Base-by-base conservation (phyloP, 2,888 invertebrate genomes). In the Asteroscopus sphinx region DNA sequence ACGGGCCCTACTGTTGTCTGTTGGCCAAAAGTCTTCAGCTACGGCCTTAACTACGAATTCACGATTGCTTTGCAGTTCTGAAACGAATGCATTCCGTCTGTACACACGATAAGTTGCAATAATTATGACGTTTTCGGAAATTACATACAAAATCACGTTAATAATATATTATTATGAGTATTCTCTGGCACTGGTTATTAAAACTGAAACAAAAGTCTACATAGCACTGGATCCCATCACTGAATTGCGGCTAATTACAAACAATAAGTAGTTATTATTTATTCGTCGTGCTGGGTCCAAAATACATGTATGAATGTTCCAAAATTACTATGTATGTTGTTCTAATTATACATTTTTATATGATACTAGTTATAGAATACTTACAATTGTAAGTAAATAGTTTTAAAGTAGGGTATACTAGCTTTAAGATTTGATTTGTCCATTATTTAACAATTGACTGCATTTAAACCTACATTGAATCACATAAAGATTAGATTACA, bases 321-420 rank as follows among this genome's bases (percentile, higher is more conserved):
- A 66, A 69, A 67, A 61, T 48, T 62, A 69, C 52, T 68, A 70
- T 64, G 68, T 75, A 77, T 71, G 73, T 79, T 76, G 70, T 77
- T 72, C 70, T 76, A 69, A 57, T 73, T 75, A 73, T 74, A 80
- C 54, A 68, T 79, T 79, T 80, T 79, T 81, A 79, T 70, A 79
- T 80, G 71, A 68, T 76, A 70, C 67, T 79, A 80, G 66, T 67
- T 76, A 65, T 63, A 70, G 39, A 59, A n/a, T 55, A 73, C 68
- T 68, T 72, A 67, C 72, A 36, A 35, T 37, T 56, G 52, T 73
- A 73, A 68, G 68, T 49, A 59, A 35, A 57, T 68, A 71, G 61
- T 47, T 66, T 41, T 55, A 62, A 72, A 51, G 41, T 74, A 76
- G 60, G 49, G 53, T 73, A 73, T 47, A 17, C 56, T 79, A 79